A percentile compares a stretch with the other conserved stretches of the same genome.
phyloP scores from a whole-genome alignment of 2,888 invertebrate genomes.

The Ptilodon capucinus region DNA sequence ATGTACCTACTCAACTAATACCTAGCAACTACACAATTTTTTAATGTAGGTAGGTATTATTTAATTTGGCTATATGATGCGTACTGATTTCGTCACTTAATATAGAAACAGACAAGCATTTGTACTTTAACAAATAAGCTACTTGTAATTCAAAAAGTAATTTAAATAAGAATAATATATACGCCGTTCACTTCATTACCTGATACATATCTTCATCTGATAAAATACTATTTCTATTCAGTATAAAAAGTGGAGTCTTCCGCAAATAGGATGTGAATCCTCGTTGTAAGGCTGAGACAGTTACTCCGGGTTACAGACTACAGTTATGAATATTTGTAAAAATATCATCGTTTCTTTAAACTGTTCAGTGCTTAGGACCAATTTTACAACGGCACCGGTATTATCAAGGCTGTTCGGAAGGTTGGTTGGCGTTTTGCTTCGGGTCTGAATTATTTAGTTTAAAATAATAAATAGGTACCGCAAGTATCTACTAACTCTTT shows the following conservation, averaged over 20 bases:
- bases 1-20: no score
- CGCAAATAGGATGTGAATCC: not conserved
- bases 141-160: not conserved
- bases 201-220: slow-evolving; percentile 16
- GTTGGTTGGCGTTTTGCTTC: no score
- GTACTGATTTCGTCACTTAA: no score
- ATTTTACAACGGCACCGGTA: not conserved
- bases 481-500: not conserved
- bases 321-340: slow-evolving; percentile 19
- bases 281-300: slow-evolving; percentile 1
- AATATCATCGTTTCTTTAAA: slow-evolving; percentile 5
- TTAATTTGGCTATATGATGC: no score
- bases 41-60: no score
- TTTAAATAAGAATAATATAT: slow-evolving; percentile 23
- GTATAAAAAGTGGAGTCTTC: slow-evolving; percentile 10
- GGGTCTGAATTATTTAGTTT: not conserved
- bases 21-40: no score
- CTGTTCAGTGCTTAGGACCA: slow-evolving; percentile 2
- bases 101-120: no score
- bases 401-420: slow-evolving; percentile 7
- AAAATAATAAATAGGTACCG: not conserved
- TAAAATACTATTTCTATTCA: slow-evolving; percentile 13
- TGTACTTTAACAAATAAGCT: not conserved
- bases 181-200: not conserved
- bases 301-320: not conserved